Evolutionary conservation across 2,797 vertebrate species (phyloP).

Genomic region (Mus minutoides): DNA sequence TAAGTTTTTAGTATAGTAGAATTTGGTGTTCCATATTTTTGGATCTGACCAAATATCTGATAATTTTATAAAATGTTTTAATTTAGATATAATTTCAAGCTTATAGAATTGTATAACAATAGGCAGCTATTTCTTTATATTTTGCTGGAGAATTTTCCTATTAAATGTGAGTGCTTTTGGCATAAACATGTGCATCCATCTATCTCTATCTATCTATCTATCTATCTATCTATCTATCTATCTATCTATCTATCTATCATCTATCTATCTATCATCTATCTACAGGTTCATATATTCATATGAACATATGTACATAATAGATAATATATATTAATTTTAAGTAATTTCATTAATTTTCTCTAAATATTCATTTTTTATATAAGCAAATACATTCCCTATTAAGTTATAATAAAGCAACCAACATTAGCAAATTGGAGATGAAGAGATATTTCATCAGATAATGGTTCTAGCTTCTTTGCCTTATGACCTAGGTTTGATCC

Average conservation of each 20-base stretch:
- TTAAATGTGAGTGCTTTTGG: background rate
- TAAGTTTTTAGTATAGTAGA: background rate
- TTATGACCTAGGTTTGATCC: background rate
- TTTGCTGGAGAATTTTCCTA: background rate
- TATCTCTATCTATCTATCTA: background rate
- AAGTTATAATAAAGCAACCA: background rate
- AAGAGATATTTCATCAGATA: background rate
- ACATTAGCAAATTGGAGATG: background rate
- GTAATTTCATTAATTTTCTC: background rate
- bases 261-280: too few species aligned
- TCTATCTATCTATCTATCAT: background rate
- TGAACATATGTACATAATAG: background rate
- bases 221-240: too few species aligned
- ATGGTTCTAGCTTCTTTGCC: background rate
- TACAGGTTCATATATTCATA: too few species aligned
- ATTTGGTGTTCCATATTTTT: conserved; percentile 50
- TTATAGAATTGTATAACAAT: background rate
- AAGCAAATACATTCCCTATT: background rate
- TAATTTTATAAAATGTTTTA: background rate
- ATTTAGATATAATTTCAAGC: conserved; percentile 25
- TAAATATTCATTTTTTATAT: background rate
- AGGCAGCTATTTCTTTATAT: conserved; percentile 7
- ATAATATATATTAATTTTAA: background rate
- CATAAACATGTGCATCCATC: background rate
- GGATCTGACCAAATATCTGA: background rate